phyloP scores from a whole-genome alignment of 1,140 invertebrate genomes.

The Sycobia sp. region DNA sequence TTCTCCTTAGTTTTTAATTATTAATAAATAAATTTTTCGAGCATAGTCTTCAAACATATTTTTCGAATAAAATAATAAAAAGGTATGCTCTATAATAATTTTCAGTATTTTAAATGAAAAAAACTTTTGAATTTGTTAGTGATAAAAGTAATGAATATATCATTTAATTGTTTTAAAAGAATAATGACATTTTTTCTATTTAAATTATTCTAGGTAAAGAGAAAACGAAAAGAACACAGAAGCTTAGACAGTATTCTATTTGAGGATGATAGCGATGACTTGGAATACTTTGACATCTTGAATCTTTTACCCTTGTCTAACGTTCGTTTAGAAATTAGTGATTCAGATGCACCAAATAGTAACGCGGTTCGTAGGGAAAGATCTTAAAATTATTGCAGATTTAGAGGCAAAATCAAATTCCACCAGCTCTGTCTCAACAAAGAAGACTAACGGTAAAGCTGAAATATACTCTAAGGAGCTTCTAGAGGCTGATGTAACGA shows the following conservation, averaged over 20 bases:
- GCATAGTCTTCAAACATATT: too few relatives aligned
- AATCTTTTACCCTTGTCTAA: slow-evolving; percentile 57
- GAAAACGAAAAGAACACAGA: slow-evolving; percentile 58
- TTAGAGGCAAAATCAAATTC: slow-evolving; percentile 15
- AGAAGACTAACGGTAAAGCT: background rate
- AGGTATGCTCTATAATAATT: too few relatives aligned
- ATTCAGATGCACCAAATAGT: slow-evolving; percentile 37
- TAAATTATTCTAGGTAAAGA: slow-evolving; percentile 50
- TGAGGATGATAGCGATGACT: slow-evolving; percentile 54
- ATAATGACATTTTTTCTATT: too few relatives aligned
- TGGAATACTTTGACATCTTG: slow-evolving; percentile 59
- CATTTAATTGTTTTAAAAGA: background rate
- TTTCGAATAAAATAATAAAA: too few relatives aligned
- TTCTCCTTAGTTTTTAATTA: too few relatives aligned
- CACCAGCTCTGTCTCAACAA: slow-evolving; percentile 18
- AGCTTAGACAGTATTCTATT: slow-evolving; percentile 58
- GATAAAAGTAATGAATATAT: background rate
- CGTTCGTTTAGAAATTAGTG: slow-evolving; percentile 51
- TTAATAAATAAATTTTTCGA: too few relatives aligned
- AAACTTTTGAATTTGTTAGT: background rate
- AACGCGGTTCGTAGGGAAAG: slow-evolving; percentile 20
- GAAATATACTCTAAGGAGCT: background rate
- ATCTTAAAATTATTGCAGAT: background rate
- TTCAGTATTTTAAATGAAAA: background rate
- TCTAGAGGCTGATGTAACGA: slow-evolving; percentile 13